Conservation (phyloP, 2,113 vertebrate genomes). For the Paralichthys olivaceus region DNA sequence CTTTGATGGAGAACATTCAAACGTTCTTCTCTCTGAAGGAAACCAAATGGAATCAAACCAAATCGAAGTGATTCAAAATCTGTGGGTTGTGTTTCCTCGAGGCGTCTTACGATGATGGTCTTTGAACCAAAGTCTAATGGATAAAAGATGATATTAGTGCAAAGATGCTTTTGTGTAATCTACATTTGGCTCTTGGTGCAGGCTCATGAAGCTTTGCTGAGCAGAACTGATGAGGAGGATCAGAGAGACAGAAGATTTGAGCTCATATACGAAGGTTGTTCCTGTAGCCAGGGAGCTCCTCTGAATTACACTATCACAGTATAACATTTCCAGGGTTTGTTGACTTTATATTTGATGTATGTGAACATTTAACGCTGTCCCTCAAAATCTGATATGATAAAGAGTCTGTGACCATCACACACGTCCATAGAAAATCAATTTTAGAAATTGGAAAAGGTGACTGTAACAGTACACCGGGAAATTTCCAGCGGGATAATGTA, state of each 20-base stretch:
- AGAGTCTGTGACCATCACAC: constrained; percentile 27
- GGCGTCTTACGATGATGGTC: constrained; percentile 17
- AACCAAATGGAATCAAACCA: constrained; percentile 50
- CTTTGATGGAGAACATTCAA: constrained; percentile 50
- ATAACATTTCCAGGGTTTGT: constrained; percentile 12
- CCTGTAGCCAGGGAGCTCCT: constrained; percentile 11
- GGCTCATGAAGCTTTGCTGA: constrained; percentile 28
- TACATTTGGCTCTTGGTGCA: constrained; percentile 28
- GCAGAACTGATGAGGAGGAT: constrained; percentile 20
- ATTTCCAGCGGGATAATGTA: constrained; percentile 21
- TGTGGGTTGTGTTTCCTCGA: constrained; percentile 26
- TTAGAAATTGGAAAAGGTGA: constrained; percentile 45
- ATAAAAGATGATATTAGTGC: constrained; percentile 61
- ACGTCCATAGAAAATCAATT: constrained; percentile 56
- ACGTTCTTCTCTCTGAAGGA: constrained; percentile 29
- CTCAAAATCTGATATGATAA: constrained; percentile 20
- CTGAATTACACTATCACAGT: constrained; percentile 22
- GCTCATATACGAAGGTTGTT: background rate
- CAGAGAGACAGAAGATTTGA: constrained; percentile 21
- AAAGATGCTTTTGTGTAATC: constrained; percentile 41
- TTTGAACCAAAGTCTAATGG: constrained; percentile 49
- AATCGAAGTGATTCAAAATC: constrained; percentile 47
- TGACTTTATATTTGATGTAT: constrained; percentile 5
- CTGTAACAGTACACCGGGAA: constrained; percentile 26
- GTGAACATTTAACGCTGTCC: constrained; percentile 8